Conservation (phyloP, 2,113 vertebrate genomes). For the Sinocyclocheilus anshuiensis region DNA sequence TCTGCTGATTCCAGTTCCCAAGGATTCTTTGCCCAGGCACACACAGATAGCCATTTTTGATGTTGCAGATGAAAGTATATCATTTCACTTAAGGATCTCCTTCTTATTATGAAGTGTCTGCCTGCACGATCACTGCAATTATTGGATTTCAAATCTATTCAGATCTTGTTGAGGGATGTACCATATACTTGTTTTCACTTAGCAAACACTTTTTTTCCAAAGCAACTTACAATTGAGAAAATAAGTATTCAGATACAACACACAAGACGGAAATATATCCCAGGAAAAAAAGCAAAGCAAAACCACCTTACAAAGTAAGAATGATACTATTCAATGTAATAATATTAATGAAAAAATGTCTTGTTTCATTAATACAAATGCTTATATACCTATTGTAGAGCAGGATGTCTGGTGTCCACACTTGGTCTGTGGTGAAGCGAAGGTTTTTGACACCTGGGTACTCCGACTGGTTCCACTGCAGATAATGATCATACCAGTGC, state of each 20-base stretch:
- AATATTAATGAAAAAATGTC: not conserved
- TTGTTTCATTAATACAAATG: not conserved
- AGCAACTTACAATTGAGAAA: not conserved
- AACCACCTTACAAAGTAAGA: not conserved
- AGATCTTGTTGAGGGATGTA: not conserved
- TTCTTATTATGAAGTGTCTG: not conserved
- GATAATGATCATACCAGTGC: conserved; percentile 80
- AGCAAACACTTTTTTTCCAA: not conserved
- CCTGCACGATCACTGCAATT: conserved; percentile 5
- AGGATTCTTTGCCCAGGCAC: conserved; percentile 5
- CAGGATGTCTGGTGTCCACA: conserved; percentile 81
- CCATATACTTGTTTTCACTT: not conserved
- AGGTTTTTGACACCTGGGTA: conserved; percentile 80
- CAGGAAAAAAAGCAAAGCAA: not conserved
- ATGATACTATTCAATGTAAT: not conserved
- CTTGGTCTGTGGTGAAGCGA: conserved; percentile 78
- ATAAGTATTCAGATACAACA: not conserved
- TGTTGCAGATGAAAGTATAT: not conserved
- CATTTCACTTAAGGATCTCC: not conserved
- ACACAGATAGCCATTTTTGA: not conserved
- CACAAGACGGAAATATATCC: not conserved
- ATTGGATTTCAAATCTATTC: not conserved
- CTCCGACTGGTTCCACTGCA: conserved; percentile 81
- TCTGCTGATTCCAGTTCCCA: conserved; percentile 8
- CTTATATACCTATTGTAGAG: conserved; percentile 79